phyloP scores from a whole-genome alignment of 2,888 invertebrate genomes.

The Drosophila mimetica region DNA sequence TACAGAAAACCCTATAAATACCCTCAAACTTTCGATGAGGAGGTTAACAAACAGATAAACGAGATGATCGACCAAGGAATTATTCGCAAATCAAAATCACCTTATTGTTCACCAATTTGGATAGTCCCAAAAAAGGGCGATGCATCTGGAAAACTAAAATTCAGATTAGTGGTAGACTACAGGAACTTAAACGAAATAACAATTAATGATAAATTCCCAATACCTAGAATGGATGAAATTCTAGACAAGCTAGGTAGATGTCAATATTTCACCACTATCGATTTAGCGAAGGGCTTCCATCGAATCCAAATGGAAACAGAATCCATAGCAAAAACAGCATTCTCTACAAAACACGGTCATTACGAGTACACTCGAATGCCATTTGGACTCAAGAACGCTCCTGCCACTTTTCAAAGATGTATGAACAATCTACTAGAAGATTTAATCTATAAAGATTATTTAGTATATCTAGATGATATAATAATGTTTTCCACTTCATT shows the following conservation, averaged over 20 bases:
- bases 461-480: conserved; percentile 25
- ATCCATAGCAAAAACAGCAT: background rate
- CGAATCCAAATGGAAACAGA: conserved; percentile 12
- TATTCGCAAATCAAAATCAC: too few species aligned
- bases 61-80: too few species aligned
- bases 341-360: too few species aligned
- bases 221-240: background rate
- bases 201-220: background rate
- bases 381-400: too few species aligned
- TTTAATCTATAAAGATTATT: too few species aligned
- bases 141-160: background rate
- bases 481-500: conserved; percentile 12
- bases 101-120: background rate
- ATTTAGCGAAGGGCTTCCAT: conserved; percentile 11
- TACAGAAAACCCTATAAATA: too few species aligned
- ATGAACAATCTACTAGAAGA: too few species aligned
- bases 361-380: too few species aligned
- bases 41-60: too few species aligned
- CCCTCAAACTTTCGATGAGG: too few species aligned
- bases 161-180: background rate
- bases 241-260: too few species aligned
- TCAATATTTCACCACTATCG: background rate
- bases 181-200: background rate
- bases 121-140: background rate
- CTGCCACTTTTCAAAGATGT: too few species aligned